Conservation (phyloP, 2,888 invertebrate genomes). For the Acanthoscelides obtectus region DNA sequence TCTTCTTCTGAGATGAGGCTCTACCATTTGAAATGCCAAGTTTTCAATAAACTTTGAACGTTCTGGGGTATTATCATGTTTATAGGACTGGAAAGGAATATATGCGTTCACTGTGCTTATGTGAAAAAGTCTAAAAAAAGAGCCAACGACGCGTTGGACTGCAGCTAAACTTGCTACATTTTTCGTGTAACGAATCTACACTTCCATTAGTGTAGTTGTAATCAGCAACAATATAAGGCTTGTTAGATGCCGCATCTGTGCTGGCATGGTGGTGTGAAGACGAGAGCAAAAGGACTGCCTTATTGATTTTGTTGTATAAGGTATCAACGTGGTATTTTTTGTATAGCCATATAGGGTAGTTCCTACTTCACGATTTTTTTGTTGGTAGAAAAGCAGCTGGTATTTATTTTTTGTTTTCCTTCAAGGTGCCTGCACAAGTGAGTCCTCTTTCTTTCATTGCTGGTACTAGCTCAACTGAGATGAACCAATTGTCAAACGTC, state of each 20-base stretch:
- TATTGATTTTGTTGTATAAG: constrained; percentile 10
- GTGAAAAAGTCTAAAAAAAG: constrained; percentile 11
- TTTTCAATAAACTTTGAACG: constrained; percentile 11
- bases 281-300: constrained; percentile 9
- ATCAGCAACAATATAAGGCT: constrained; percentile 11
- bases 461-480: constrained; percentile 9
- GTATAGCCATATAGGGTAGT: constrained; percentile 7
- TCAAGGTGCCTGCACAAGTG: constrained; percentile 13
- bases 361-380: constrained; percentile 8
- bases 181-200: constrained; percentile 11
- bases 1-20: constrained; percentile 9
- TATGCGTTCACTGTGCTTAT: constrained; percentile 9
- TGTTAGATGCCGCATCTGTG: constrained; percentile 5
- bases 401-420: constrained; percentile 20
- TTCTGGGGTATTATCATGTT: constrained; percentile 5
- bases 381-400: background rate
- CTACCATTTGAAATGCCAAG: constrained; percentile 8
- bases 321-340: constrained; percentile 11
- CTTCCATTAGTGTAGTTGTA: constrained; percentile 11
- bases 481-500: constrained; percentile 15
- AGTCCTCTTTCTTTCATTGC: constrained; percentile 11
- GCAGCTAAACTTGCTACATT: constrained; percentile 11
- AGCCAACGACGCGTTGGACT: constrained; percentile 8
- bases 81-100: constrained; percentile 7
- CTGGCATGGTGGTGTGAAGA: constrained; percentile 8